Evolutionary conservation across 2,888 invertebrate species (phyloP), one percentile per base, ranked within the genome.

Genomic region (Tillus elongatus): DNA sequence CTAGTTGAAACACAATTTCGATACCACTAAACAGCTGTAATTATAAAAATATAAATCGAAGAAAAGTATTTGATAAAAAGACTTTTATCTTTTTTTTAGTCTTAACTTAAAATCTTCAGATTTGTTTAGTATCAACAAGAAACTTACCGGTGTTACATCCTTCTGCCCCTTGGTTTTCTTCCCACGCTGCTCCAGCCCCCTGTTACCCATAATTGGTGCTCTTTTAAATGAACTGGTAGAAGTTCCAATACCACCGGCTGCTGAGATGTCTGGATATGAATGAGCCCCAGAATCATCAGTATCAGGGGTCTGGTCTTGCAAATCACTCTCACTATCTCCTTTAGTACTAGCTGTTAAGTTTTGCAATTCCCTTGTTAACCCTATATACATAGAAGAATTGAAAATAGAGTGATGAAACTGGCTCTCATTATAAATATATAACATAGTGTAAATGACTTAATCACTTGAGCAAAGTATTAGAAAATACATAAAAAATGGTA

Each of bases 241-340:
- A n/a, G 60, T 56, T 30, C 56, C 52, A 11, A 57, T 58, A 15
- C 49, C 42, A 44, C 64, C 58, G 50, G 69, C 57, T 31, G 66
- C 66, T 63, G 54, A 68, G 28, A 61, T 58, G 57, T 64, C 68
- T 14, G 67, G 68, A 47, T 68, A 68, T 11, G 69, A 72, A 57
- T 67, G 72, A 6, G 70, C 69, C 8, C 70, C 71, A 1, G 77
- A 77, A 61, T 79, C 82, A 58, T 84, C 83, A 2, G 83, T 82
- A 62, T 84, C 84, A 3, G 81, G 79, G 30, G 79, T 79, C 50
- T 74, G 76, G 57, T 81, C 80, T 48, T 75, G 75, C 45, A 75
- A 63, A 49, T 81, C 81, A 46, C 77, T 81, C 60, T 85, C 85
- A 30, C 82, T 82, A 48, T 72, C 73, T 24, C 69, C 70, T 50